These are phyloP conservation scores for Tarsius wallacei DNA, from an alignment of 2,797 vertebrate species.

Conservation along the genomic window DNA sequence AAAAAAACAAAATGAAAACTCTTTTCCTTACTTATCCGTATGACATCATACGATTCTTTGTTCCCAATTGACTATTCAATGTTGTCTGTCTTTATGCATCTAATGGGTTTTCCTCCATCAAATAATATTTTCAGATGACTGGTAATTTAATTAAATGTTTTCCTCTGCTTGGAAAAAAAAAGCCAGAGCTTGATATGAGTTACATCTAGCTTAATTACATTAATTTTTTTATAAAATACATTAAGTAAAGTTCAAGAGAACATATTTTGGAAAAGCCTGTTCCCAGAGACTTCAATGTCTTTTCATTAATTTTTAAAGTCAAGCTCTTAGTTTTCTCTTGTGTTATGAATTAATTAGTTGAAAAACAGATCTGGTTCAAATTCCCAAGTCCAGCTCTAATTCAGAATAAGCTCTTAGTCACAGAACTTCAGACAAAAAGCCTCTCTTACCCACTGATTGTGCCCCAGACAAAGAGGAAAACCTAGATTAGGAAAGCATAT, in stretches of 20 bases:
- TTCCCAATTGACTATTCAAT: slow-evolving; percentile 54
- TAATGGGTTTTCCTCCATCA: slow-evolving; percentile 34
- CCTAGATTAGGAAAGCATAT: background rate
- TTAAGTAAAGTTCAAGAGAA: slow-evolving; percentile 64
- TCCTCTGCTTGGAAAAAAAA: slow-evolving; percentile 5
- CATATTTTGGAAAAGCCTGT: slow-evolving; percentile 50
- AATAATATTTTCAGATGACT: slow-evolving; percentile 67
- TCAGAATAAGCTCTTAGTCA: slow-evolving; percentile 40
- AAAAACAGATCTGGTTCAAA: slow-evolving; percentile 73
- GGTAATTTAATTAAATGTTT: slow-evolving; percentile 74
- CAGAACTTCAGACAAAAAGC: slow-evolving; percentile 20
- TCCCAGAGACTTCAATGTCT: slow-evolving; percentile 32
- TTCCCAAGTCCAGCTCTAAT: slow-evolving; percentile 55
- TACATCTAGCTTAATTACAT: slow-evolving; percentile 71
- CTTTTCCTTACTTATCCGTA: slow-evolving; percentile 29
- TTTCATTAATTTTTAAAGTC: slow-evolving; percentile 54
- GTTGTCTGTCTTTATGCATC: slow-evolving; percentile 34
- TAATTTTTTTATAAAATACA: slow-evolving; percentile 62
- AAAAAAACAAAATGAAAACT: too few relatives aligned
- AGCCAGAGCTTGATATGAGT: slow-evolving; percentile 15
- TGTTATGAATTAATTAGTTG: slow-evolving; percentile 68
- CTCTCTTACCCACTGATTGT: background rate
- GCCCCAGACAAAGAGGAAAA: background rate
- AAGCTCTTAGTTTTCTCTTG: slow-evolving; percentile 43
- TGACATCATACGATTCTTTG: slow-evolving; percentile 25